Evolutionary conservation across 2,888 invertebrate species (phyloP).

Genomic region (Scrobipalpa atriplicella): DNA sequence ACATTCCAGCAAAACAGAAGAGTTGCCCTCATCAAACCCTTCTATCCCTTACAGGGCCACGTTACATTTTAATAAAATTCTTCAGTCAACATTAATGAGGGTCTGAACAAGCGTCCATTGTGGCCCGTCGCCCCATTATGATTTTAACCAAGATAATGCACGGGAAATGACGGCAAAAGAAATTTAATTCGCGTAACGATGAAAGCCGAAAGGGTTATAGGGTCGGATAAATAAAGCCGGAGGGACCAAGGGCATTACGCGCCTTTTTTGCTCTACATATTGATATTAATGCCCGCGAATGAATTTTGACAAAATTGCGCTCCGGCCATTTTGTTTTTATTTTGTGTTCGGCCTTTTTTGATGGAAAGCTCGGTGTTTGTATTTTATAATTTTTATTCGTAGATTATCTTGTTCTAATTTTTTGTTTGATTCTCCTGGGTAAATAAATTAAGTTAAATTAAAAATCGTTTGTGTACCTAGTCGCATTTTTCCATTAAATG

Average conservation of each 20-base stretch:
- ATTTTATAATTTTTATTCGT: not conserved
- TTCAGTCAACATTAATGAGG: constrained; percentile 78
- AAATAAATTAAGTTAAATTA: not conserved
- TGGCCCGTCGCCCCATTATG: constrained; percentile 72
- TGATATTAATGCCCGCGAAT: constrained; percentile 80
- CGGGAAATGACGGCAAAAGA: constrained; percentile 83
- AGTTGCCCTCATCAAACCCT: constrained; percentile 37
- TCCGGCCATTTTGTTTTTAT: not conserved
- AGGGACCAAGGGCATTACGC: constrained; percentile 74
- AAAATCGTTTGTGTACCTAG: too few relatives aligned
- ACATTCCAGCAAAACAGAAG: constrained; percentile 16
- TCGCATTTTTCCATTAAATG: too few relatives aligned
- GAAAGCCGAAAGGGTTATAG: constrained; percentile 82
- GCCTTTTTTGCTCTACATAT: constrained; percentile 79
- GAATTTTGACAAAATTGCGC: constrained; percentile 79
- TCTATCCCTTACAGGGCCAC: constrained; percentile 62
- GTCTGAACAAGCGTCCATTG: constrained; percentile 71
- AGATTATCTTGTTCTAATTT: not conserved
- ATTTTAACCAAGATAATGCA: constrained; percentile 81
- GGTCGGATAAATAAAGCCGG: constrained; percentile 72
- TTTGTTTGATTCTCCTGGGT: not conserved
- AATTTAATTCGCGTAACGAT: constrained; percentile 82
- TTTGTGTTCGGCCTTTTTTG: constrained; percentile 2
- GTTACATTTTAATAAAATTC: constrained; percentile 82
- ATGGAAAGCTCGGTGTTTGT: not conserved